Evolutionary conservation across 2,797 vertebrate genomes (phyloP).

Genomic region (Myotis findleyi): DNA sequence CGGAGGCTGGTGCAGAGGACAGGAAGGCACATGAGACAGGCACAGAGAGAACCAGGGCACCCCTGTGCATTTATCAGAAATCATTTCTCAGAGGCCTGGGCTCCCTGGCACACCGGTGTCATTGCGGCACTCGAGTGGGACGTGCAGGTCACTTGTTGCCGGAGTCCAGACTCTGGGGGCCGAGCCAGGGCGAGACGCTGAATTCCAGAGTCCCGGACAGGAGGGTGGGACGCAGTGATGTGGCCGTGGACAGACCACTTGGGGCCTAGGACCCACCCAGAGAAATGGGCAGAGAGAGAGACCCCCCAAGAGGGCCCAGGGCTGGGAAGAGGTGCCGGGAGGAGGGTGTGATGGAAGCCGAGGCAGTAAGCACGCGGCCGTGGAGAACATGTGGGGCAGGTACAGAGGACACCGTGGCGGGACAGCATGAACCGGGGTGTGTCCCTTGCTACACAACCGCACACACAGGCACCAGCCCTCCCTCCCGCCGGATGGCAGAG

Average conservation of each 20-base stretch:
- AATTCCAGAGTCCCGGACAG: not conserved
- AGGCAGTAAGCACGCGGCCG: not conserved
- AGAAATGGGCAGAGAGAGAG: not conserved
- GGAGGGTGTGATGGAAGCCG: accelerated
- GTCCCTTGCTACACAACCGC: accelerated
- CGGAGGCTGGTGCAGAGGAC: accelerated
- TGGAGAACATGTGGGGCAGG: not conserved
- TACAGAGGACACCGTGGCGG: accelerated
- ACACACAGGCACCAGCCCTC: accelerated
- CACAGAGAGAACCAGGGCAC: not conserved
- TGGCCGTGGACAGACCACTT: accelerated
- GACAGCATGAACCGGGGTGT: accelerated
- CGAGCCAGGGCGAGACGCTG: not conserved
- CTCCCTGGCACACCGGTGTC: accelerated
- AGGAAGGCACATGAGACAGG: not conserved
- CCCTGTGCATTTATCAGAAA: accelerated
- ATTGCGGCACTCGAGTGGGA: accelerated
- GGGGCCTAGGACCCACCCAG: not conserved
- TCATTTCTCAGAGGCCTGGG: not conserved
- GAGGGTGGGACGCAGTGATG: not conserved
- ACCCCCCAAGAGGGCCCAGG: not conserved
- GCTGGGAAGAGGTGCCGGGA: not conserved
- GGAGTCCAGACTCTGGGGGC: not conserved
- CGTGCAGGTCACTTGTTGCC: not conserved
- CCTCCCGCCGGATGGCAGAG: no score